phyloP scores from a whole-genome alignment of 1,140 invertebrate species.

The Nasonia longicornis region DNA sequence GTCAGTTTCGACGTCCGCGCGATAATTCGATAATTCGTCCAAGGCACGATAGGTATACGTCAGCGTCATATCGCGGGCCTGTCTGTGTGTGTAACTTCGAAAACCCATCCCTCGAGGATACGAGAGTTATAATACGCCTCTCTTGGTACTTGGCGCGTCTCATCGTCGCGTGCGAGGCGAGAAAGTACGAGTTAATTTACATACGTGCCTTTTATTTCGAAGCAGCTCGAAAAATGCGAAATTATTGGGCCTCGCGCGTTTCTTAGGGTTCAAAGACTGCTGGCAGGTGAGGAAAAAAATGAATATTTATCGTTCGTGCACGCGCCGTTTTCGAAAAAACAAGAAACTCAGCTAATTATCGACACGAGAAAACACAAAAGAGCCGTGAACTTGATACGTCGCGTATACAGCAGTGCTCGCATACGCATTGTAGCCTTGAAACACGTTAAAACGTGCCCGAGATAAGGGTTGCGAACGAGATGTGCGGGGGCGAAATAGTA shows the following conservation, averaged over 20 bases:
- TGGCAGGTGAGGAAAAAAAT: neutral
- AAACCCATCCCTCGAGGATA: neutral
- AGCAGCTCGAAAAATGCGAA: conserved; percentile 1
- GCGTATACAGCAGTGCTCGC: neutral
- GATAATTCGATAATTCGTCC: conserved; percentile 17
- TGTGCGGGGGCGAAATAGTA: conserved; percentile 13
- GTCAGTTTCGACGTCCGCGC: conserved; percentile 5
- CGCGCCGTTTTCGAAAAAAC: neutral
- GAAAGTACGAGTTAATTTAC: conserved; percentile 36
- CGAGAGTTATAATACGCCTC: neutral
- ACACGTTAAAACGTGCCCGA: conserved; percentile 31
- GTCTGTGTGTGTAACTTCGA: neutral
- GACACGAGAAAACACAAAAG: neutral
- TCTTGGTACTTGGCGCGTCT: neutral
- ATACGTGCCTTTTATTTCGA: conserved; percentile 12
- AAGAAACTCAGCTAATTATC: neutral
- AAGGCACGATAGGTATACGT: neutral
- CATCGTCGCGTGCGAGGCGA: conserved; percentile 39
- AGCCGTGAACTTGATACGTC: neutral
- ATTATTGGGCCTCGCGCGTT: conserved; percentile 11
- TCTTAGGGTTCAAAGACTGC: neutral
- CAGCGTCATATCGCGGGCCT: neutral
- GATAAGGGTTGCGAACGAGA: conserved; percentile 20
- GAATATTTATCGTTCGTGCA: neutral
- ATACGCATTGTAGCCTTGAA: conserved; percentile 25